Evolutionary conservation across 2,113 vertebrate genomes (phyloP).

Genomic region (Elephantulus edwardii): DNA sequence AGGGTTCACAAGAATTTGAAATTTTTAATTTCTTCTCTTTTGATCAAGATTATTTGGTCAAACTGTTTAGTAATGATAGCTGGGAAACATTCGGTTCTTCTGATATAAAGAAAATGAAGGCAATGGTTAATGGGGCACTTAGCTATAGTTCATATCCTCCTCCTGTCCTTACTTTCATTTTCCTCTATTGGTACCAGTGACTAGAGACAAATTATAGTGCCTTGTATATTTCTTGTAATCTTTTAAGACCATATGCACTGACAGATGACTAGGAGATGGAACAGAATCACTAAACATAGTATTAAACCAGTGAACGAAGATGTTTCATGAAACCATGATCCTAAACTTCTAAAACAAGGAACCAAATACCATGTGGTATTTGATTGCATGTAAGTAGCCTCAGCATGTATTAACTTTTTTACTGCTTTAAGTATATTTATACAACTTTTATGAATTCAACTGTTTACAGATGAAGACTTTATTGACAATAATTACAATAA

Average conservation of each 20-base stretch:
- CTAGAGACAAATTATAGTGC: background rate
- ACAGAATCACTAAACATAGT: background rate
- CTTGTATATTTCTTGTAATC: background rate
- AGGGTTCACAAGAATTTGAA: background rate
- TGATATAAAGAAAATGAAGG: background rate
- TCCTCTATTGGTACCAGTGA: background rate
- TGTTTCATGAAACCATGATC: background rate
- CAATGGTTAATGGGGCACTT: background rate
- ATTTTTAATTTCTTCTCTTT: background rate
- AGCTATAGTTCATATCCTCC: background rate
- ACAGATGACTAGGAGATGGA: background rate
- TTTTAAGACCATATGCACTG: background rate
- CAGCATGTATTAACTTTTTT: background rate
- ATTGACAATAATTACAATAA: background rate
- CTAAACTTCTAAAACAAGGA: background rate
- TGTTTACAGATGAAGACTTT: too few species aligned
- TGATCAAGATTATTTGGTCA: background rate
- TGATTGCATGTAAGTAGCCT: background rate
- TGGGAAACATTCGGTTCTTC: background rate
- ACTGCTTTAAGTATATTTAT: background rate
- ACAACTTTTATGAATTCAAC: background rate
- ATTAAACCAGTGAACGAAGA: background rate
- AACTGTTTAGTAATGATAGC: background rate
- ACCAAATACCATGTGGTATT: background rate
- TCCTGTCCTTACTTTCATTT: background rate